Percentiles rank a stretch among this genome's conserved stretches.
phyloP scores from a whole-genome alignment of 2,113 vertebrate genomes.

The Gobio gobio region DNA sequence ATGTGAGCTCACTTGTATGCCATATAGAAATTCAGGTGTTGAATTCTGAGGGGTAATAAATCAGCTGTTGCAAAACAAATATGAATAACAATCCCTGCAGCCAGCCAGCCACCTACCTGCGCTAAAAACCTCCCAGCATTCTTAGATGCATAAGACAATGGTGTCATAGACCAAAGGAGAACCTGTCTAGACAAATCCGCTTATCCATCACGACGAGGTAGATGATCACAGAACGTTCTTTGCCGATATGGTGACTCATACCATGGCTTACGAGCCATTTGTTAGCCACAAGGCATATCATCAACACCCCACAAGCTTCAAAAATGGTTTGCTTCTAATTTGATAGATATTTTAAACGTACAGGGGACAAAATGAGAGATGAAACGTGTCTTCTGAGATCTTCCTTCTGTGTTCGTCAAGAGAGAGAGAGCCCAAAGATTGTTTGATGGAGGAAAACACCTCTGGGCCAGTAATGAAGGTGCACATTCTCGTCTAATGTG shows the following conservation, averaged over 20 bases:
- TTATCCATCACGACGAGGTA: conserved; percentile 51
- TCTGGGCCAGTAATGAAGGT: conserved; percentile 90
- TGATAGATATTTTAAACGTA: conserved; percentile 44
- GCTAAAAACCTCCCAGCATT: conserved; percentile 62
- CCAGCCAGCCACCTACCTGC: conserved; percentile 46
- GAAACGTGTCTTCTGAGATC: conserved; percentile 44
- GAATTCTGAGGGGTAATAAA: conserved; percentile 40
- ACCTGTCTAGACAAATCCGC: conserved; percentile 56
- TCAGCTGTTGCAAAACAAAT: conserved; percentile 53
- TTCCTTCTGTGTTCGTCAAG: conserved; percentile 44
- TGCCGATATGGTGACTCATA: conserved; percentile 42
- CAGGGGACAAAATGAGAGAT: conserved; percentile 43
- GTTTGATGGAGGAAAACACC: conserved; percentile 75
- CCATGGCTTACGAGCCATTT: conserved; percentile 21
- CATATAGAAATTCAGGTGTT: conserved; percentile 20
- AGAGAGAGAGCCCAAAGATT: conserved; percentile 56
- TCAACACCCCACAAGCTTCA: conserved; percentile 42
- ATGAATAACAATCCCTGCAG: conserved; percentile 60
- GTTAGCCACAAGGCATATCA: conserved; percentile 28
- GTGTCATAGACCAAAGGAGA: conserved; percentile 62
- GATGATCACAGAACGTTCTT: conserved; percentile 61
- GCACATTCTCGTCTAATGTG: conserved; percentile 95
- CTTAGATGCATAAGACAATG: conserved; percentile 62
- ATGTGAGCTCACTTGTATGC: neutral
- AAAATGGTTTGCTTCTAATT: conserved; percentile 46